Percentiles rank a stretch among this genome's conserved stretches.
phyloP scores from a whole-genome alignment of 2,797 vertebrate species.

The Sparus aurata region DNA sequence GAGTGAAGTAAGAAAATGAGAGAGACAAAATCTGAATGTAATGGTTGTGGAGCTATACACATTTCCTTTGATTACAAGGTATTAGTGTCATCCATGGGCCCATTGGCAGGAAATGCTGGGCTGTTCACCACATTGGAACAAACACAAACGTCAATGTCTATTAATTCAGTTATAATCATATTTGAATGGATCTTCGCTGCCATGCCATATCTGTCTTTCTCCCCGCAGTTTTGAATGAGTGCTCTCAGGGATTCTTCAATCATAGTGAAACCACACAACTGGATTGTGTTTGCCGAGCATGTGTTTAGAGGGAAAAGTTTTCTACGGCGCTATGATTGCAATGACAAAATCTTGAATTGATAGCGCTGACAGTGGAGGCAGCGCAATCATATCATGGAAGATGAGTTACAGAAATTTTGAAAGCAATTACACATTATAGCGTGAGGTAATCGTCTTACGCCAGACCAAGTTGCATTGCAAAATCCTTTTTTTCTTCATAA shows the following conservation, averaged over 20 bases:
- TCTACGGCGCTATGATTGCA: conserved; percentile 36
- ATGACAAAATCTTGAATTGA: conserved; percentile 50
- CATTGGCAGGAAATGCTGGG: conserved; percentile 76
- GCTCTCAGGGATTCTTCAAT: conserved; percentile 67
- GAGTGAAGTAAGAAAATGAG: conserved; percentile 77
- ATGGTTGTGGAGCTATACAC: conserved; percentile 73
- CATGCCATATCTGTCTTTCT: conserved; percentile 71
- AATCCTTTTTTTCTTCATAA: not conserved
- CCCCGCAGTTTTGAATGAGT: conserved; percentile 67
- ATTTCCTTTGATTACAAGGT: conserved; percentile 84
- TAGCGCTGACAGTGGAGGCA: conserved; percentile 30
- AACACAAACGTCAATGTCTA: conserved; percentile 82
- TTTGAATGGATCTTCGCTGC: conserved; percentile 80
- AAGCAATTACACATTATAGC: conserved; percentile 4
- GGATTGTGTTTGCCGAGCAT: conserved; percentile 52
- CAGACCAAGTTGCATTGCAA: conserved; percentile 4
- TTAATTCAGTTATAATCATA: conserved; percentile 82
- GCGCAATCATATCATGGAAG: not conserved
- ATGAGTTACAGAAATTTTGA: conserved; percentile 27
- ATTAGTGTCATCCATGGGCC: conserved; percentile 81
- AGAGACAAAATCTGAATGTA: conserved; percentile 79
- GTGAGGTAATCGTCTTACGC: conserved; percentile 14
- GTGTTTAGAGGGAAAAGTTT: conserved; percentile 65
- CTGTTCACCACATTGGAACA: conserved; percentile 79
- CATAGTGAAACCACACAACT: conserved; percentile 63